Percentiles rank a stretch among this genome's conserved stretches.
Conservation (phyloP, 2,113 vertebrate genomes). For the Odocoileus virginianus region DNA sequence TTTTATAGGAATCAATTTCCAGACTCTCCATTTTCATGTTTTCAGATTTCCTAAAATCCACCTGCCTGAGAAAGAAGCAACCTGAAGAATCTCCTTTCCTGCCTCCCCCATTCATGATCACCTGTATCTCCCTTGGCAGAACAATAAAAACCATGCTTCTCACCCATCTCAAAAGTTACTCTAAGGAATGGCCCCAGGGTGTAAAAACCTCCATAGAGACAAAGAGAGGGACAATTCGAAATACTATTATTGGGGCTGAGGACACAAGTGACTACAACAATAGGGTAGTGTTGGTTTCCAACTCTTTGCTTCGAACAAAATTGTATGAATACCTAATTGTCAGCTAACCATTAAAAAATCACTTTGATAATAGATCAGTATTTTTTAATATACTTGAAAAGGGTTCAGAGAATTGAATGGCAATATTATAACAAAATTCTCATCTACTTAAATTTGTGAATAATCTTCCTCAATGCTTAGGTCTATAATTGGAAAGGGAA, state of each 20-base stretch:
- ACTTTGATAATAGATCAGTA: neutral
- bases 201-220: neutral
- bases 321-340: neutral
- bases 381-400: slow-evolving; percentile 20
- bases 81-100: neutral
- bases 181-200: neutral
- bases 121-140: neutral
- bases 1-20: neutral
- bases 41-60: neutral
- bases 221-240: neutral
- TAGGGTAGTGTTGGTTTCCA: neutral
- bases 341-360: neutral
- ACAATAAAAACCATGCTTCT: neutral
- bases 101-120: neutral
- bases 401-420: neutral
- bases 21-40: neutral
- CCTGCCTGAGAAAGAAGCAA: neutral
- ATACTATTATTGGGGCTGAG: neutral
- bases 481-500: neutral
- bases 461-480: neutral
- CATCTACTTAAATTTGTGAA: neutral
- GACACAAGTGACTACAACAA: neutral
- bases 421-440: neutral
- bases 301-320: neutral
- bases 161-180: neutral